Base-by-base conservation (phyloP, 2,888 invertebrate species). In the Ochropleura plecta region DNA sequence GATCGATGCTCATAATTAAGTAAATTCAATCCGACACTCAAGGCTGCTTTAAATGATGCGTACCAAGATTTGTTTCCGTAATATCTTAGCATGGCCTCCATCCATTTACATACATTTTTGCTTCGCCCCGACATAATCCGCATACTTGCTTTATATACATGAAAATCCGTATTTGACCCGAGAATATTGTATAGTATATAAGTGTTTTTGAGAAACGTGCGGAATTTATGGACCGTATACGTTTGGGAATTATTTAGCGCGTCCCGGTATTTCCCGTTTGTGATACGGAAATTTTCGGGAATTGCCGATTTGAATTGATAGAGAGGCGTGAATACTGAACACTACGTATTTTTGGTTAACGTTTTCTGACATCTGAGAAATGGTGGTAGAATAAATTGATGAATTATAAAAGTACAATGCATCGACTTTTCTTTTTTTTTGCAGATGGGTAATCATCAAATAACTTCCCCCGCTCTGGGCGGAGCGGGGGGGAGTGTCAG, bases 61-160 rank as follows among this genome's bases (percentile, higher is more conserved):
- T 62, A 57, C 57, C 9, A 68, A 72, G 68, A 82, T 87, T 85
- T 80, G 76, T 82, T 76, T 75, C 44, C 53, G n/a, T 76, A 83
- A 78, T 68, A 76, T 78, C 72, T 79, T 70, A 72, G 65, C 49
- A 18, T n/a, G n/a, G 16, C 74, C 72, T 75, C 66, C 64, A 79
- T 83, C 46, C 77, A 83, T 82, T 88, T 79, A 77, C 82, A 81
- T 84, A 79, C 40, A 80, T 79, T 84, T 84, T 84, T 87, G 66
- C 60, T 51, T 63, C 10, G 66, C 67, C 44, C 76, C 66, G 49
- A 71, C 53, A 65, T 73, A 79, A 80, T 81, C 66, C 67, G 59
- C 53, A 76, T 73, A 57, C 63, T 76, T 73, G 65, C 57, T 76
- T 80, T 59, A 76, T 30, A 79, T 86, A 79, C 51, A 84, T 75